phyloP scores from a whole-genome alignment of 2,113 vertebrate species.

The Trogon surrucura region DNA sequence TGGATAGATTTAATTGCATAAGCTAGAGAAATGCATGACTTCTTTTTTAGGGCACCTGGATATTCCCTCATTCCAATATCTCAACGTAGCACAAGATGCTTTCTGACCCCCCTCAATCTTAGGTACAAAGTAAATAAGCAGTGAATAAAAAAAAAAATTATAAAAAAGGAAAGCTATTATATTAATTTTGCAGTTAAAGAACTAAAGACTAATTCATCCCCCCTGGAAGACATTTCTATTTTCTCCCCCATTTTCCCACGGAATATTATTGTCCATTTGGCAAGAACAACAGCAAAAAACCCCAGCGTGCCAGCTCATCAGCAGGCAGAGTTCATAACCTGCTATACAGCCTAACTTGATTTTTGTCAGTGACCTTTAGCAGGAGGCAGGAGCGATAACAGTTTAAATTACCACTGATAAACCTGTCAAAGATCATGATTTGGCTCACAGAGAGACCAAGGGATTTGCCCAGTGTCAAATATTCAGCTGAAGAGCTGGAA shows the following conservation, averaged over 20 bases:
- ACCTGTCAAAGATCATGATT: constrained; percentile 14
- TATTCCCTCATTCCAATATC: not conserved
- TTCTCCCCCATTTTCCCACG: not conserved
- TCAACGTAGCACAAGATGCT: not conserved
- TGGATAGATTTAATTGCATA: not conserved
- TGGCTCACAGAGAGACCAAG: not conserved
- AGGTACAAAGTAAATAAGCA: not conserved
- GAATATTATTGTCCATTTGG: not conserved
- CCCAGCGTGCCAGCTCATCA: not conserved
- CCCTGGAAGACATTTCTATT: not conserved
- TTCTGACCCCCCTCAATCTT: not conserved
- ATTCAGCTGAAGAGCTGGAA: not conserved
- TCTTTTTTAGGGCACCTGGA: not conserved
- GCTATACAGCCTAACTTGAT: not conserved
- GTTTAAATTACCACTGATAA: constrained; percentile 35
- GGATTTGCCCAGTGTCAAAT: not conserved
- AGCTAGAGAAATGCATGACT: not conserved
- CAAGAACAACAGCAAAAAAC: not conserved
- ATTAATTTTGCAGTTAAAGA: not conserved
- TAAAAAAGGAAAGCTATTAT: not conserved
- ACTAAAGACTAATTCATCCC: not conserved
- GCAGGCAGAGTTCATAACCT: not conserved
- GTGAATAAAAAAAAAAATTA: not conserved
- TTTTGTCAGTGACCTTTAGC: constrained; percentile 37
- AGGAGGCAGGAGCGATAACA: constrained; percentile 13